Conservation (phyloP, 2,113 vertebrate species). For the Tyrannus savana region DNA sequence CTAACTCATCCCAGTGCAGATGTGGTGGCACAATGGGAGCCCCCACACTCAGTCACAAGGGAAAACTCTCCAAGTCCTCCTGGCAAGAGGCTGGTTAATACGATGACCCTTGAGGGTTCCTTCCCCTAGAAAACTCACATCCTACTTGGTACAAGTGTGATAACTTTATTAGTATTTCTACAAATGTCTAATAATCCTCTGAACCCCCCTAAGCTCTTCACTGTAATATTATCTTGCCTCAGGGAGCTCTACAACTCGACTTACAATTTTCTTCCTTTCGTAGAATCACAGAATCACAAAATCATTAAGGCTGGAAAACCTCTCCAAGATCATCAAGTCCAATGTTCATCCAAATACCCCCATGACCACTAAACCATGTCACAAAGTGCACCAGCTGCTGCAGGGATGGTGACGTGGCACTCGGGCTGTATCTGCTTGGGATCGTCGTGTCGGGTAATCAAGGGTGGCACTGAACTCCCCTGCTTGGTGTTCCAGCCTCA, state of each 20-base stretch:
- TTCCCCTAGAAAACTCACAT: not conserved
- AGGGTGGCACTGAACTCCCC: not conserved
- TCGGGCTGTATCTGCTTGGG: rapidly evolving
- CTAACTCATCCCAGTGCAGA: not conserved
- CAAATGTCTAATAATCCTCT: not conserved
- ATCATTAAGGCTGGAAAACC: not conserved
- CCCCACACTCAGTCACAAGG: not conserved
- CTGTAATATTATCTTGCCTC: not conserved
- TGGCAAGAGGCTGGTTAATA: not conserved
- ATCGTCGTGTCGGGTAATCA: not conserved
- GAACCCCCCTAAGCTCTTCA: not conserved
- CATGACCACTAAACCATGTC: not conserved
- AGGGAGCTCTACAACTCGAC: not conserved
- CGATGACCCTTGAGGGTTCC: not conserved
- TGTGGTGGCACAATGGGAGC: rapidly evolving
- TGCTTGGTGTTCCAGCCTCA: not conserved
- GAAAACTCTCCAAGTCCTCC: not conserved
- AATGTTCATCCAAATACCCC: not conserved
- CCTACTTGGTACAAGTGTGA: not conserved
- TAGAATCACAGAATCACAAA: not conserved
- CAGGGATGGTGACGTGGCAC: not conserved
- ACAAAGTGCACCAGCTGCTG: not conserved
- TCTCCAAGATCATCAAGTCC: not conserved
- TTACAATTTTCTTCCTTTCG: not conserved
- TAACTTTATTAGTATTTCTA: conserved; percentile 1